A percentile compares a stretch with the other conserved stretches of the same genome.
Evolutionary conservation across 2,113 vertebrate genomes (phyloP).

Genomic region (Siphamia tubifer): DNA sequence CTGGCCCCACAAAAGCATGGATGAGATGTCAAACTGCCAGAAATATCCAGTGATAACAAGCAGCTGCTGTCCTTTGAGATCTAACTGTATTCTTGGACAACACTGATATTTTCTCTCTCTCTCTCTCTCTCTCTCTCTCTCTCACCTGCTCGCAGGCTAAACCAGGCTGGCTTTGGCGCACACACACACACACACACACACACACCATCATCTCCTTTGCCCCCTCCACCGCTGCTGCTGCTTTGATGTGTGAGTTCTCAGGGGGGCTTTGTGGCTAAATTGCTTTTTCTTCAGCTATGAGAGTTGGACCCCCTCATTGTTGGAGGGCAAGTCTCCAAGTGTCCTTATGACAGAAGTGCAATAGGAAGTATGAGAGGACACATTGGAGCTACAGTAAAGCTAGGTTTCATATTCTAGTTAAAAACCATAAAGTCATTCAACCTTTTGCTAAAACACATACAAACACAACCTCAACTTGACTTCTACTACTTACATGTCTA

Average conservation of each 20-base stretch:
- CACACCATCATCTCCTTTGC: too few species aligned
- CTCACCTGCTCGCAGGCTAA: slow-evolving; percentile 36
- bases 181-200: neutral
- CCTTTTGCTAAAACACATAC: neutral
- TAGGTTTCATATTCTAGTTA: neutral
- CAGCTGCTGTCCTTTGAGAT: slow-evolving; percentile 53
- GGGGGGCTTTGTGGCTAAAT: slow-evolving; percentile 51
- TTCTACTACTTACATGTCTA: neutral
- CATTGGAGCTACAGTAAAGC: neutral
- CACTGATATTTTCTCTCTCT: slow-evolving; percentile 20
- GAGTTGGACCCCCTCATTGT: slow-evolving; percentile 36
- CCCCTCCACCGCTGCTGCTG: neutral
- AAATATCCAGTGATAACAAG: slow-evolving; percentile 67
- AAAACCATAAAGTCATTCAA: neutral
- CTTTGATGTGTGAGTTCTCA: slow-evolving; percentile 57
- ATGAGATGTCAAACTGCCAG: slow-evolving; percentile 52
- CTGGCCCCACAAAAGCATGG: slow-evolving; percentile 5
- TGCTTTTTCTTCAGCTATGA: slow-evolving; percentile 62
- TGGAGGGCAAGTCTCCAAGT: slow-evolving; percentile 46
- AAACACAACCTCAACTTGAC: neutral
- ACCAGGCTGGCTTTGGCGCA: slow-evolving; percentile 15
- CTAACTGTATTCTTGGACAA: slow-evolving; percentile 27
- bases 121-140: slow-evolving; percentile 13
- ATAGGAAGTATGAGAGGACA: neutral
- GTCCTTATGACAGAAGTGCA: slow-evolving; percentile 17